Conservation (phyloP, 2,797 vertebrate genomes). For the Sebastes melanostomus region DNA sequence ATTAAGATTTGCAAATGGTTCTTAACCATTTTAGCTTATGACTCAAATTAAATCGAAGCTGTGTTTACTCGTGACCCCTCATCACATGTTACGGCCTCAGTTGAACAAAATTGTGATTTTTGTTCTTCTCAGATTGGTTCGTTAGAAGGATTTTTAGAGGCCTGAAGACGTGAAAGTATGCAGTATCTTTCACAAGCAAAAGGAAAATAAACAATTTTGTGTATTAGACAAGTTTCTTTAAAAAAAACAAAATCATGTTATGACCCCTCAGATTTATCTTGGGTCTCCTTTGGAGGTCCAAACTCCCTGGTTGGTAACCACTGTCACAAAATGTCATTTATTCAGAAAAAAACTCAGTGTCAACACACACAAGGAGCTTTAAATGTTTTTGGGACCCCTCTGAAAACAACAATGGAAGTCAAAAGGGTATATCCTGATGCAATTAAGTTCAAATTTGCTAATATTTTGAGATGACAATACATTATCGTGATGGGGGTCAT, state of each 20-base stretch:
- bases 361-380: background rate
- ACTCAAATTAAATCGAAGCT: background rate
- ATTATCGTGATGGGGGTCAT: background rate
- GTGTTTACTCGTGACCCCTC: background rate
- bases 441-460: background rate
- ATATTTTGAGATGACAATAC: background rate
- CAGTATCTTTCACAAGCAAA: too few relatives aligned
- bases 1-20: background rate
- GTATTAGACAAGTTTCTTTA: background rate
- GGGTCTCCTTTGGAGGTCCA: background rate
- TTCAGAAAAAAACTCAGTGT: background rate
- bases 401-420: background rate
- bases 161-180: fast-evolving
- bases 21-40: background rate
- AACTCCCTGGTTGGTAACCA: background rate
- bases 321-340: background rate
- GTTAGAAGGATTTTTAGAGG: background rate
- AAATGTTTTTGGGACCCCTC: background rate
- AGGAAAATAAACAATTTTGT: background rate
- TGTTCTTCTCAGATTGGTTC: background rate
- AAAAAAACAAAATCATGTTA: too few relatives aligned
- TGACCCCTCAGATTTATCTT: background rate
- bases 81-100: background rate
- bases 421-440: background rate
- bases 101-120: background rate